Base-by-base conservation (phyloP, 2,888 invertebrate species). In the Xanthostigma xanthostigma region DNA sequence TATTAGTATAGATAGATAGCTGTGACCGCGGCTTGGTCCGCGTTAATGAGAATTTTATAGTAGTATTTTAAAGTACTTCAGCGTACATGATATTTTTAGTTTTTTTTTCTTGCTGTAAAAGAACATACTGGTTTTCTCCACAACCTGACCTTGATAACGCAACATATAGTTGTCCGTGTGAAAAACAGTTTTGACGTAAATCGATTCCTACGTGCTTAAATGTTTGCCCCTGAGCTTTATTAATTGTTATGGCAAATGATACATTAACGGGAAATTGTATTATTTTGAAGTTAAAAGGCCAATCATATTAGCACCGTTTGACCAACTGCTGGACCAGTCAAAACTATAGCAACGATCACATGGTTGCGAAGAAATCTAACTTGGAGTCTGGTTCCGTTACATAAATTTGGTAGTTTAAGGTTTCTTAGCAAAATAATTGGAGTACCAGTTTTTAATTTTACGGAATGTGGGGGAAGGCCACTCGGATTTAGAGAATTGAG, bases 401-500 rank as follows among this genome's bases (percentile, higher is more conserved):
- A 41, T 11, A 41, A 8, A 14, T 14, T 41, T 11, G 42, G 42
- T 8, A 33, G 42, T 4, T 11, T 41, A 9, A 41, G n/a, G 13
- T 41, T 41, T 41, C 41, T 41, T 9, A 41, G n/a, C 9, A 41
- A n/a, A 8, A 41, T 41, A 14, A 41, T 41, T 41, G 42, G 17
- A 41, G 10, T 41, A 17, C 42, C 42, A 14, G 10, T 41, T 41
- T 41, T 41, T n/a, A 41, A 41, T 8, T 4, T 41, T 8, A 41
- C 8, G 4, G 4, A 4, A 41, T 41, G 14, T 41, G 42, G 42
- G 4, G 42, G 42, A 4, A 41, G 42, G 4, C 42, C 42, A 41
- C 8, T 8, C 6, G 42, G 17, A n/a, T 46, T 48, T 44, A 50
- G 37, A 33, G 50, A 51, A 50, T 53, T 54, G 12, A 48, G 36